These are phyloP conservation scores for Bubo blakistoni DNA, from an alignment of 2,113 vertebrate genomes.

Conservation along the genomic window DNA sequence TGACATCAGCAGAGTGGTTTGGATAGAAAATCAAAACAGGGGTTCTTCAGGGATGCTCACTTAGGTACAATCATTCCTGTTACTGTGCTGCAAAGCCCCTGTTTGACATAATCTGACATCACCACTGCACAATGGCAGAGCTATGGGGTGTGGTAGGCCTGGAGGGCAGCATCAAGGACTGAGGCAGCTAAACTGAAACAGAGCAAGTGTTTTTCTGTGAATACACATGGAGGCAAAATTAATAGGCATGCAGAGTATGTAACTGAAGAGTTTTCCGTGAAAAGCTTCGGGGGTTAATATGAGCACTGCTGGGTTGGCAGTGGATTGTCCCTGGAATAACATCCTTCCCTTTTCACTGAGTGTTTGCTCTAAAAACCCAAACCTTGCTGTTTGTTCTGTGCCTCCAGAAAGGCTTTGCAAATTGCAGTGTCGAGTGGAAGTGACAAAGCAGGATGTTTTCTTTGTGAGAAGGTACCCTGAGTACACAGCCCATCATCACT, in stretches of 20 bases:
- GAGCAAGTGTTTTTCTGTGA: neutral
- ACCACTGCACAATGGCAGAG: neutral
- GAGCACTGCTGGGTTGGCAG: neutral
- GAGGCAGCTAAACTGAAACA: neutral
- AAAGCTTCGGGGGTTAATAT: neutral
- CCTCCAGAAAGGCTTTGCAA: slow-evolving; percentile 4
- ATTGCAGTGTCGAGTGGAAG: neutral
- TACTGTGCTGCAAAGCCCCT: neutral
- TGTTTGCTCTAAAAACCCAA: neutral
- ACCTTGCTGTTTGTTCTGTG: neutral
- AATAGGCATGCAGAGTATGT: neutral
- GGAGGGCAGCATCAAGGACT: neutral
- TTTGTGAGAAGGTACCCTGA: slow-evolving; percentile 28
- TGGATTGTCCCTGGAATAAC: slow-evolving; percentile 28
- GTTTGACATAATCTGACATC: neutral
- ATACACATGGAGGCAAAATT: neutral
- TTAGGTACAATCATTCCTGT: neutral
- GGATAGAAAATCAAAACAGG: neutral
- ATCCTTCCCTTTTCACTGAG: neutral
- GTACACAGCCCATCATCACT: slow-evolving; percentile 44
- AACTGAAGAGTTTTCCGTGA: neutral
- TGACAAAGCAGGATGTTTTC: slow-evolving; percentile 50
- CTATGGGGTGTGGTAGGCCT: neutral
- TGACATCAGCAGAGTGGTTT: neutral
- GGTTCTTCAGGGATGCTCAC: neutral